A percentile compares a stretch with the other conserved stretches of the same genome.
Evolutionary conservation across 2,113 vertebrate species (phyloP).

Genomic region (Pipra filicauda): DNA sequence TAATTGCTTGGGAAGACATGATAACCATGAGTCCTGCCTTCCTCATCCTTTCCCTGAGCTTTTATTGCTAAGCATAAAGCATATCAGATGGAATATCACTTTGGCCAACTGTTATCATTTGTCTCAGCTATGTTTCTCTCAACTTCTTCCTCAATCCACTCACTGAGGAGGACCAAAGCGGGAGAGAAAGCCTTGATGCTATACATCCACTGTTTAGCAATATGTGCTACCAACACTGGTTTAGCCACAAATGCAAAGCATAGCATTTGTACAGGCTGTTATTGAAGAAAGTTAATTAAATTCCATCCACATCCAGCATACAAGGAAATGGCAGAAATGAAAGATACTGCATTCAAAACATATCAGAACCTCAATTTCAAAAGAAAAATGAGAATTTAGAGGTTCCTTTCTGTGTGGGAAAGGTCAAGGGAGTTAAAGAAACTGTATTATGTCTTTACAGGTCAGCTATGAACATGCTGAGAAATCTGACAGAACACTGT

Average conservation of each 20-base stretch:
- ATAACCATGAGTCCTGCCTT: not conserved
- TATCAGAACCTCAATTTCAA: not conserved
- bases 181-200: not conserved
- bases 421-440: not conserved
- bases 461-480: not conserved
- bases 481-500: not conserved
- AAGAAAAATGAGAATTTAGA: not conserved
- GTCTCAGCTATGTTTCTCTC: not conserved
- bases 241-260: not conserved
- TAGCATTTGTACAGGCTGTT: not conserved
- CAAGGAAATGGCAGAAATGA: not conserved
- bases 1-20: not conserved
- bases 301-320: not conserved
- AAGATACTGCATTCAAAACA: not conserved
- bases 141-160: not conserved
- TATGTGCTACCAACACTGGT: not conserved
- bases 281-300: not conserved
- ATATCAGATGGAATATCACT: not conserved
- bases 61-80: not conserved
- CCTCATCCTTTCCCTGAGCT: not conserved
- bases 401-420: not conserved
- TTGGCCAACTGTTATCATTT: not conserved
- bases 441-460: not conserved
- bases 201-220: not conserved
- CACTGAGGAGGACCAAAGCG: accelerated